A percentile compares a stretch with the other conserved stretches of the same genome.
phyloP scores from a whole-genome alignment of 2,113 vertebrate species.

The Pterophyllum scalare region DNA sequence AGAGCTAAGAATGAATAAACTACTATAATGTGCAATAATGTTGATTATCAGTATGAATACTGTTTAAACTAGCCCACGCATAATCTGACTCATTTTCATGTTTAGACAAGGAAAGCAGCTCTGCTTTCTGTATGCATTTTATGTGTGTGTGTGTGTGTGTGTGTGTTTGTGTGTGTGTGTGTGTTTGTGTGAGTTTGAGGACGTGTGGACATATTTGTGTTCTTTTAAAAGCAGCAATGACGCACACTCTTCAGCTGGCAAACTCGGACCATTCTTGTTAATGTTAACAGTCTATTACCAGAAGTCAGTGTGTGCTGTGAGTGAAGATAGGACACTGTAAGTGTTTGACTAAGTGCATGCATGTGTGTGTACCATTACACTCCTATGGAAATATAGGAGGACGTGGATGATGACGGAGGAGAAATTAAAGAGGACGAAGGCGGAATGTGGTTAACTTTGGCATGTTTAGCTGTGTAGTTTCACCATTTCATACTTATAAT shows the following conservation, averaged over 20 bases:
- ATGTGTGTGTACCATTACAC: neutral
- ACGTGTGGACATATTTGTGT: slow-evolving; percentile 38
- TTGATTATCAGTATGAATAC: neutral
- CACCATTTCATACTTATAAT: slow-evolving; percentile 50
- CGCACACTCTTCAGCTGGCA: slow-evolving; percentile 30
- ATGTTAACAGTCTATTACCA: slow-evolving; percentile 61
- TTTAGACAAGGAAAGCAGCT: slow-evolving; percentile 13
- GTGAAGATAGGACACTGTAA: neutral
- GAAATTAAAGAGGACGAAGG: slow-evolving; percentile 41
- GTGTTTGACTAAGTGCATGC: neutral
- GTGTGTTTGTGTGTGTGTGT: neutral
- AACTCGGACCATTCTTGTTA: slow-evolving; percentile 49
- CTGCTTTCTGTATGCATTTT: neutral
- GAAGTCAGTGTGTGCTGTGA: neutral
- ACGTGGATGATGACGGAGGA: slow-evolving; percentile 27
- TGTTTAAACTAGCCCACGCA: neutral
- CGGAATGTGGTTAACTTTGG: slow-evolving; percentile 43
- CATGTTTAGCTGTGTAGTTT: slow-evolving; percentile 34
- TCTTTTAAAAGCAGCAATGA: slow-evolving; percentile 49
- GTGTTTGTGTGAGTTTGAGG: slow-evolving; percentile 19
- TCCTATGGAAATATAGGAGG: neutral
- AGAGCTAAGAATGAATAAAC: neutral
- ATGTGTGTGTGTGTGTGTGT: neutral
- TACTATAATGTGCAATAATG: neutral
- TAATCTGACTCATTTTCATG: slow-evolving; percentile 22